Percentiles rank a stretch among this genome's conserved stretches.
Conservation (phyloP, 2,797 vertebrate species). For the Hippocampus kuda region DNA sequence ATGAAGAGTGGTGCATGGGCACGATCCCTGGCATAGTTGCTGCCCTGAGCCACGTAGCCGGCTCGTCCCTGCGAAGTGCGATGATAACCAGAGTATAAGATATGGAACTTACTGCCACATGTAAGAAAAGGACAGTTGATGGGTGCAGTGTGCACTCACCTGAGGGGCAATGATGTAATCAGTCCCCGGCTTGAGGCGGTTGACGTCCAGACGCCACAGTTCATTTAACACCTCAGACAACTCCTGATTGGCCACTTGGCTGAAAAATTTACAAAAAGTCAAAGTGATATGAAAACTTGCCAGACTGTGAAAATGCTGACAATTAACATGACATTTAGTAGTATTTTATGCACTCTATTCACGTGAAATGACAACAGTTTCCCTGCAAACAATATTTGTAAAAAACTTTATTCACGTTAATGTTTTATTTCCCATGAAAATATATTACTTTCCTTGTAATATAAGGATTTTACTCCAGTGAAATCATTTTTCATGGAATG, state of each 20-base stretch:
- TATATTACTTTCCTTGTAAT: too few species aligned
- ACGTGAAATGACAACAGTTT: too few species aligned
- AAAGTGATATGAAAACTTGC: background rate
- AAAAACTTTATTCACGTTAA: too few species aligned
- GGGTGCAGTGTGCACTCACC: slow-evolving; percentile 43
- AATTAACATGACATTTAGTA: background rate
- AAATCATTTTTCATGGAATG: too few species aligned
- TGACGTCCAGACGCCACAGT: slow-evolving; percentile 74
- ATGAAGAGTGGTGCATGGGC: slow-evolving; percentile 65
- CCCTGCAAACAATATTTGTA: too few species aligned
- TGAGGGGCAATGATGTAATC: slow-evolving; percentile 76
- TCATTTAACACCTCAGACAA: slow-evolving; percentile 72
- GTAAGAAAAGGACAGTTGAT: background rate
- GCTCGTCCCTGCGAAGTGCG: slow-evolving; percentile 63
- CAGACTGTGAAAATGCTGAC: too few species aligned
- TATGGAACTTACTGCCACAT: background rate
- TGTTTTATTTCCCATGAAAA: too few species aligned
- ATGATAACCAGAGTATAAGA: background rate
- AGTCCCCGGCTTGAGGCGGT: slow-evolving; percentile 68
- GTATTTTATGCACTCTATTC: too few species aligned
- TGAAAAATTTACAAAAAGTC: slow-evolving; percentile 21
- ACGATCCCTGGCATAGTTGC: slow-evolving; percentile 59
- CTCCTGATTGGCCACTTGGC: slow-evolving; percentile 60
- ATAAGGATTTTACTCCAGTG: too few species aligned
- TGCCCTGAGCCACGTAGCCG: slow-evolving; percentile 63